Evolutionary conservation across 1,140 invertebrate species (phyloP), one percentile per base, ranked within the genome.

Genomic region (Rhizoglyphus robini): DNA sequence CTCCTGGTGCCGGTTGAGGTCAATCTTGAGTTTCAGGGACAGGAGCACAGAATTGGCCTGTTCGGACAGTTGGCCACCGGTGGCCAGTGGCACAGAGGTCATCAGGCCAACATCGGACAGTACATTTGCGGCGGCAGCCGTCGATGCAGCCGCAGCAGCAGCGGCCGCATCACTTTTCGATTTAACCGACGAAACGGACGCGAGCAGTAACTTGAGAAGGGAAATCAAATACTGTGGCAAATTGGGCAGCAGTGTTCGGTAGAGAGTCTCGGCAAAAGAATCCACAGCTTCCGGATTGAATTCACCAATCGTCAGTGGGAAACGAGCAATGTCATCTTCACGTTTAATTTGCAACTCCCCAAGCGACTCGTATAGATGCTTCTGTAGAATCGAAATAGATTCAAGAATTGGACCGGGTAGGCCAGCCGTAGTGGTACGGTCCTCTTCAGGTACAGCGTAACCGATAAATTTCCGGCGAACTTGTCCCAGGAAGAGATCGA

Each of bases 1-100:
- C 81, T 99, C 94, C 74, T 99, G 99, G 74, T 99, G 96, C 34
- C 96, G 82, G 74, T 96, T 96, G 4, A 98, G 90, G 80, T 99
- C 96, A 69, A 96, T 89, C 29, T 90, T 90, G 15, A 99, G 78
- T 78, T 96, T 95, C 78, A 97, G 88, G 0, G 92, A 95, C 74
- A 98, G 91, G n/a, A 96, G 79, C 32, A 97, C 88, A 49, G 92
- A 96, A 79, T 92, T 89, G 79, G 92, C 90, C 88, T 95, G 94
- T 79, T 94, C 90, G 78, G 94, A 90, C 4, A 93, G 93, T 67
- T 99, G 76, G 47, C 99, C 87, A 79, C 99, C 96, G 51, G 91
- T 86, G 83, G 98, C 86, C 41, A 99, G 96, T 78, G 98, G 98
- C 71, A 98, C 93, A 60, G 41, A 46, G 41, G 41, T 15, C n/a